Evolutionary conservation across 1,140 invertebrate genomes (phyloP).

Genomic region (Lepidostoma basale): DNA sequence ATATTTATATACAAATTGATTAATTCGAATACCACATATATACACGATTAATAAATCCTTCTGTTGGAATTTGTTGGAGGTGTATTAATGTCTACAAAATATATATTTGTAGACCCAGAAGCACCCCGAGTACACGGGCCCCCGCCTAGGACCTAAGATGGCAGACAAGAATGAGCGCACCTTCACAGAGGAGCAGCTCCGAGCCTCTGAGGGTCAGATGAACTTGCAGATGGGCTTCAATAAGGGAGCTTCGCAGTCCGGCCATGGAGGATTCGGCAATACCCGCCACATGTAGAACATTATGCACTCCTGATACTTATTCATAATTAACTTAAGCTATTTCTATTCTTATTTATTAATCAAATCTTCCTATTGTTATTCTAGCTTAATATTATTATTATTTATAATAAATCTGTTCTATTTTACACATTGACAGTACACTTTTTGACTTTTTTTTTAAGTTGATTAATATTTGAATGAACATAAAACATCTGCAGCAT

Average conservation of each 20-base stretch:
- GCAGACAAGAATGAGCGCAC: conserved; percentile 90
- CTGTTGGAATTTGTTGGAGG: no score
- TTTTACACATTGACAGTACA: conserved; percentile 27
- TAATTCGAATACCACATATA: no score
- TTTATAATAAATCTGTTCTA: conserved; percentile 29
- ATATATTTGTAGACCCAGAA: conserved; percentile 85
- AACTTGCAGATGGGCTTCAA: conserved; percentile 97
- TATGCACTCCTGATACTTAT: conserved; percentile 20
- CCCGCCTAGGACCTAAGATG: conserved; percentile 91
- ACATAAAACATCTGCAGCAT: background rate
- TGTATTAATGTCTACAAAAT: no score
- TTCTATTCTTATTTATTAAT: conserved; percentile 31
- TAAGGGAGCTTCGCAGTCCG: conserved; percentile 87
- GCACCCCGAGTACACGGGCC: conserved; percentile 91
- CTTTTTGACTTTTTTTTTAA: conserved; percentile 15
- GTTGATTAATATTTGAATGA: no score
- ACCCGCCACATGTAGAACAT: conserved; percentile 87
- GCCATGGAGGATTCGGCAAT: conserved; percentile 91
- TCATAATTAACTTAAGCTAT: conserved; percentile 24
- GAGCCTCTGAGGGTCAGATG: conserved; percentile 87
- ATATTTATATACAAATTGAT: no score
- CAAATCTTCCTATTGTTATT: conserved; percentile 16
- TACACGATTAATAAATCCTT: no score
- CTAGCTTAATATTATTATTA: conserved; percentile 30
- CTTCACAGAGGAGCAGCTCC: conserved; percentile 94